A percentile compares a stretch with the other conserved stretches of the same genome.
phyloP scores from a whole-genome alignment of 92 coral and sea anemone genomes.

The Paragorgia papillata region DNA sequence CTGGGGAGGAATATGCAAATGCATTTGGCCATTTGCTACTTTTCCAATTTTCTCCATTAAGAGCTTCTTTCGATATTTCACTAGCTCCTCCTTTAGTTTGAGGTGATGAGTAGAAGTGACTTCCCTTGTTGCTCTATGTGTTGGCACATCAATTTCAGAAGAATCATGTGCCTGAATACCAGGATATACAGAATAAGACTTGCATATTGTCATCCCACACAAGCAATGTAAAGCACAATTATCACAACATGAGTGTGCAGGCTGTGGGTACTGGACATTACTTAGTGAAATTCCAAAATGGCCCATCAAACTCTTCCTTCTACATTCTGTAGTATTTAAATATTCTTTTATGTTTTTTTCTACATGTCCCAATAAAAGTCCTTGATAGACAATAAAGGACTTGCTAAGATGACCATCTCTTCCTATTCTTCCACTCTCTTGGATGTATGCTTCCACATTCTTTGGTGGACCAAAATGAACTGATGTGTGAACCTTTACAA shows the following conservation, averaged over 20 bases:
- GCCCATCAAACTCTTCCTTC: constrained; percentile 47
- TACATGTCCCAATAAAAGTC: constrained; percentile 41
- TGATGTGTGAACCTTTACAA: constrained; percentile 52
- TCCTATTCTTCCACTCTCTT: constrained; percentile 70
- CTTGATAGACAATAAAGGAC: constrained; percentile 47
- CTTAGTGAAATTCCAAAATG: constrained; percentile 43
- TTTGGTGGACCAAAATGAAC: constrained; percentile 80
- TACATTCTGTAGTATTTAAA: constrained; percentile 40
- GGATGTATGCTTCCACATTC: constrained; percentile 61
- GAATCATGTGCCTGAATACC: not conserved
- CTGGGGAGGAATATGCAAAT: not conserved
- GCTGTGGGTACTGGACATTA: not conserved
- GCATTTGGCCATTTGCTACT: not conserved
- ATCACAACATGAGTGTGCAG: constrained; percentile 39
- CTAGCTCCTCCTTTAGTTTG: constrained; percentile 10
- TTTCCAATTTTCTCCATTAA: constrained; percentile 22
- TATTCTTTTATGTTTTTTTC: constrained; percentile 57
- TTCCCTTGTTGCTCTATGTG: not conserved
- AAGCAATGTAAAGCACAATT: constrained; percentile 14
- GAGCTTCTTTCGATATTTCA: constrained; percentile 20
- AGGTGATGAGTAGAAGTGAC: constrained; percentile 17
- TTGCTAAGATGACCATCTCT: constrained; percentile 62
- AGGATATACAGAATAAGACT: constrained; percentile 16
- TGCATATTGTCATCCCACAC: constrained; percentile 5
- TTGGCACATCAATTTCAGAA: constrained; percentile 8